Conservation (phyloP, 1,140 invertebrate species). For the Drosophila leontia region DNA sequence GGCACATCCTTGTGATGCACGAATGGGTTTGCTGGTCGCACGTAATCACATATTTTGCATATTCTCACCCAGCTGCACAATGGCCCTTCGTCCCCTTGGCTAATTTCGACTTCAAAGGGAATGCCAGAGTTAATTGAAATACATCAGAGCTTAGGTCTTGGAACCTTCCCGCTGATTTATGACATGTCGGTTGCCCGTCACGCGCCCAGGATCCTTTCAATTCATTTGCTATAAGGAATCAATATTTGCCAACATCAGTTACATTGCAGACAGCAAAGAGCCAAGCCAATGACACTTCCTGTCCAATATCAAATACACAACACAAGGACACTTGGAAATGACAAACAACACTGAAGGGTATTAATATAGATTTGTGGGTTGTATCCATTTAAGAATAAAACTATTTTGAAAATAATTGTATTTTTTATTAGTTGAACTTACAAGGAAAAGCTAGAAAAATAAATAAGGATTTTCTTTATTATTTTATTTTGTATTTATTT, state of each 20-base stretch:
- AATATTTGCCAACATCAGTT: slow-evolving; percentile 66
- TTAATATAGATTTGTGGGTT: not conserved
- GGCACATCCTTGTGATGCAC: slow-evolving; percentile 51
- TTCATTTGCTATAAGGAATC: slow-evolving; percentile 69
- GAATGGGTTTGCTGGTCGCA: slow-evolving; percentile 63
- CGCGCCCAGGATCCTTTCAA: slow-evolving; percentile 50
- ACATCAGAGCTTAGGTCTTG: not conserved
- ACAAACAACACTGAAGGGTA: not conserved
- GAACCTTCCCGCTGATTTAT: slow-evolving; percentile 26
- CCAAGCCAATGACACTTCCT: slow-evolving; percentile 53
- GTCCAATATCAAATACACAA: slow-evolving; percentile 24
- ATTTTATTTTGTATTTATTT: not conserved
- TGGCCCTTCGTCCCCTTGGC: slow-evolving; percentile 11
- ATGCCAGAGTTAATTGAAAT: slow-evolving; percentile 56
- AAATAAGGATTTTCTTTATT: not conserved
- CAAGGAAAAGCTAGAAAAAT: not conserved
- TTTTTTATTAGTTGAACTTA: too few relatives aligned
- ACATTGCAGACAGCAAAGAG: slow-evolving; percentile 20
- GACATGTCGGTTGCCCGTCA: slow-evolving; percentile 26
- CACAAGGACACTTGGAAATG: not conserved
- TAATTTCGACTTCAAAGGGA: slow-evolving; percentile 62
- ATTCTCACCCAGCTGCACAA: not conserved
- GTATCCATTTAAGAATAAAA: not conserved
- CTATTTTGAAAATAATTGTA: too few relatives aligned
- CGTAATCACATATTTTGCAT: slow-evolving; percentile 66